Evolutionary conservation across 2,113 vertebrate species (phyloP).

Genomic region (Pholis gunnellus): DNA sequence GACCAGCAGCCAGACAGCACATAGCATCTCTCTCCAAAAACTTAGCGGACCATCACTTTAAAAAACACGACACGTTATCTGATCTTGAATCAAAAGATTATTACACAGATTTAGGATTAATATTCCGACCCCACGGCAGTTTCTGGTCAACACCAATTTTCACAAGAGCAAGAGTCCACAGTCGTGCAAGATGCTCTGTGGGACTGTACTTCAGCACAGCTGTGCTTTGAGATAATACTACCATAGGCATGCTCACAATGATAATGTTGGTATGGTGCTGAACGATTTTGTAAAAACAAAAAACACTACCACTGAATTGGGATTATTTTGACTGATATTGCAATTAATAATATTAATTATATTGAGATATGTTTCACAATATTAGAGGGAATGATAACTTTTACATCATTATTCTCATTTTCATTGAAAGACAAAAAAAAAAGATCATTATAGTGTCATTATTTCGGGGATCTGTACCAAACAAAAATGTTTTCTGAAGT

Average conservation of each 20-base stretch:
- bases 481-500: no score
- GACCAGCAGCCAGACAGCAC: not conserved
- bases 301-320: no score
- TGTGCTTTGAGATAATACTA: not conserved
- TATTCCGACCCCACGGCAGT: conserved; percentile 2
- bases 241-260: not conserved
- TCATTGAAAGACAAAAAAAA: no score
- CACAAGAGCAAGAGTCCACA: not conserved
- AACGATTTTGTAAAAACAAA: no score
- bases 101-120: conserved; percentile 1
- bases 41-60: not conserved
- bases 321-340: no score
- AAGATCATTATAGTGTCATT: no score
- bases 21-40: not conserved
- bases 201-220: not conserved
- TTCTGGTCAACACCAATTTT: conserved; percentile 19
- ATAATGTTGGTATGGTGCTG: not conserved
- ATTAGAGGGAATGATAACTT: no score
- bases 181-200: not conserved
- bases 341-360: no score
- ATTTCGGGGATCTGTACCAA: no score
- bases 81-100: conserved; percentile 24
- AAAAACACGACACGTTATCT: not conserved
- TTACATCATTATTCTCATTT: no score
- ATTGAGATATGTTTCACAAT: no score